Conservation (phyloP, 1,140 invertebrate genomes). For the Nebria ingens region DNA sequence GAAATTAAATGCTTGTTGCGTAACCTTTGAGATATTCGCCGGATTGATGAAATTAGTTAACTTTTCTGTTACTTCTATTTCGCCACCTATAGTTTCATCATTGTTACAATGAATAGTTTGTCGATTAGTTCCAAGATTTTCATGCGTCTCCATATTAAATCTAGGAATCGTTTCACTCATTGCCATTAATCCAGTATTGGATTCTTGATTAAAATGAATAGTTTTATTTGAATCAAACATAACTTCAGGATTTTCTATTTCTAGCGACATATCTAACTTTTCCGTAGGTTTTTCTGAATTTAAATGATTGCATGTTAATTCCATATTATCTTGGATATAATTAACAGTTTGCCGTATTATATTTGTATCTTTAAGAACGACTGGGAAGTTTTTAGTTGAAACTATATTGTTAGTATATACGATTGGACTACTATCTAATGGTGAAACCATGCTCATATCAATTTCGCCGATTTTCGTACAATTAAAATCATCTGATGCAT, state of each 20-base stretch:
- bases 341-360: not conserved
- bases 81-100: not conserved
- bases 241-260: not conserved
- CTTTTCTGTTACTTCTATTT: not conserved
- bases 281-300: not conserved
- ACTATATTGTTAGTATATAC: not conserved
- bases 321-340: not conserved
- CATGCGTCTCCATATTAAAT: no score
- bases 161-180: no score
- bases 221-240: not conserved
- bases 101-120: no score
- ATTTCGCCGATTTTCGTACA: not conserved
- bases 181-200: not conserved
- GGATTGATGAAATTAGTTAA: no score
- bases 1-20: no score
- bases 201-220: not conserved
- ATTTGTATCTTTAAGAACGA: not conserved
- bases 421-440: not conserved
- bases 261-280: not conserved
- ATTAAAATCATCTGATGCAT: constrained; percentile 3
- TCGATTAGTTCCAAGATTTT: no score
- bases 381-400: not conserved
- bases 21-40: no score
- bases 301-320: not conserved
- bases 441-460: not conserved